Evolutionary conservation across 1,140 invertebrate species (phyloP).

Genomic region (Carcinoscorpius rotundicauda): DNA sequence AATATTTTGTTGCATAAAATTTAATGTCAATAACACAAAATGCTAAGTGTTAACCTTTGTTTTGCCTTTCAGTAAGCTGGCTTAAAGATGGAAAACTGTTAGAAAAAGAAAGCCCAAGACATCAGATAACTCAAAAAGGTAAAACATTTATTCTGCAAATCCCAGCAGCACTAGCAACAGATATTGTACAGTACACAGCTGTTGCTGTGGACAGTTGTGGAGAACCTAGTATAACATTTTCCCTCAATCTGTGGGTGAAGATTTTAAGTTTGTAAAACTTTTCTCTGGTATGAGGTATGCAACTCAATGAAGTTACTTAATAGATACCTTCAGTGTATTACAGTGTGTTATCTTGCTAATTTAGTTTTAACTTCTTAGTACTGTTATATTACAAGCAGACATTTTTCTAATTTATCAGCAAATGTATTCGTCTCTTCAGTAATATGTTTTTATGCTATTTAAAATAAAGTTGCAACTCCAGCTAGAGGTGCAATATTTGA

Average conservation of each 20-base stretch:
- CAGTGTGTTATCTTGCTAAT: too few species aligned
- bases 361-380: too few species aligned
- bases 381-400: too few species aligned
- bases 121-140: slow-evolving; percentile 66
- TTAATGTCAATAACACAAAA: not conserved
- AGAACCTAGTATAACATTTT: slow-evolving; percentile 66
- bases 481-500: too few species aligned
- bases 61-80: slow-evolving; percentile 47
- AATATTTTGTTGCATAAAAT: not conserved
- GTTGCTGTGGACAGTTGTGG: slow-evolving; percentile 66
- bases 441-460: too few species aligned
- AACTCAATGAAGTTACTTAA: too few species aligned
- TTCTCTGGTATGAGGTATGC: too few species aligned
- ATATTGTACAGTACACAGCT: slow-evolving; percentile 80
- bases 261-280: slow-evolving; percentile 20
- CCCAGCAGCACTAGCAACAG: slow-evolving; percentile 55
- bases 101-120: slow-evolving; percentile 50
- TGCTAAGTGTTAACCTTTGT: slow-evolving; percentile 1
- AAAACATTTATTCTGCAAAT: slow-evolving; percentile 61
- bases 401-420: too few species aligned
- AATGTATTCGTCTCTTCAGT: too few species aligned
- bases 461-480: too few species aligned
- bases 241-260: slow-evolving; percentile 53
- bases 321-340: too few species aligned
- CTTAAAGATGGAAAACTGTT: slow-evolving; percentile 79